Evolutionary conservation across 2,888 invertebrate genomes (phyloP), one percentile per base, ranked within the genome.

Genomic region (Serrognathus titanus): DNA sequence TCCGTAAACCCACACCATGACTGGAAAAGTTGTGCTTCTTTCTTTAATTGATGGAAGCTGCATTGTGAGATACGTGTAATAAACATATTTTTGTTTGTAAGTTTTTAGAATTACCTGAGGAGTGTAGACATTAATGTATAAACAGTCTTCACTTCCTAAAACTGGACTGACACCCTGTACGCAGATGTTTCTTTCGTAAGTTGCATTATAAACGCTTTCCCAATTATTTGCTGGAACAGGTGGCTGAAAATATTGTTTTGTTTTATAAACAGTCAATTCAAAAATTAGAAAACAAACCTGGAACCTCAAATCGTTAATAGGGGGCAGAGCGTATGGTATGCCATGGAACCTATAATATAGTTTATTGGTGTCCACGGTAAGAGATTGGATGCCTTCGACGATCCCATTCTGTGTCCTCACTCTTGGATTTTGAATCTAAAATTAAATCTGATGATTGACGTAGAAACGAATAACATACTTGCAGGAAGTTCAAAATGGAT

Each of bases 1-100:
- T 4, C 71, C 70, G 55, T 71, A 66, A 13, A 73, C 66, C 65
- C 67, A 71, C 5, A 73, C 69, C 69, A 72, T 71, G n/a, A 71
- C 71, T 1, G 73, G 72, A 8, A 69, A 45, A 12, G 4, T 31
- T 31, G 41, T n/a, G n/a, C 40, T n/a, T 47, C 43, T 43, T n/a
- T 11, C 53, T 37, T 12, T 1, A 36, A 35, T 49, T 16, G 31
- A 48, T 31, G 48, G 31, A n/a, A 48, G 12, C 31, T 31, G 11
- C 7, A 31, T 3, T 3, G 7, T 31, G 24, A 31, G 6, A 6
- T 31, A 6, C 24, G 1, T 31, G 7, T 31, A 31, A 31, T 31
- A 31, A 6, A 3, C 7, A 31, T 4, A 7, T 31, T 31, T 31
- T 6, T 31, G 24, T 31, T 6, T 31, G 24, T 31, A 7, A 31